phyloP scores from a whole-genome alignment of 53 echinoderm and acorn worm genomes.

The Luidia sarsii region DNA sequence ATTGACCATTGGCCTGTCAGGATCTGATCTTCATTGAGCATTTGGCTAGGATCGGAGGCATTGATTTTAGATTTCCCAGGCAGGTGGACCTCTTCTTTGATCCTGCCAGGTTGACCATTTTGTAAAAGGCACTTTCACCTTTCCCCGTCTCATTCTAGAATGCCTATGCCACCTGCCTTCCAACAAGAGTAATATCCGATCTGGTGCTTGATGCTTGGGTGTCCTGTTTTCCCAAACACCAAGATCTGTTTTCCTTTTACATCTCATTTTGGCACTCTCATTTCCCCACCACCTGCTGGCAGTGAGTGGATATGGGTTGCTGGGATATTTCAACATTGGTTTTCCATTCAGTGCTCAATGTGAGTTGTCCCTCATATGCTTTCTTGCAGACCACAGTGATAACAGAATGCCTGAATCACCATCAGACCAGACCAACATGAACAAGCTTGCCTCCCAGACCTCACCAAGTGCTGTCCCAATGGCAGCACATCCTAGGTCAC shows the following conservation, averaged over 20 bases:
- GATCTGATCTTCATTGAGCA: conserved; percentile 21
- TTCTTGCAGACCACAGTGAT: conserved; percentile 82
- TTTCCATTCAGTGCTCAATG: conserved; percentile 23
- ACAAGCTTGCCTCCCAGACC: conserved; percentile 68
- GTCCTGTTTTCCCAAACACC: conserved; percentile 57
- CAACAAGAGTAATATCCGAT: conserved; percentile 54
- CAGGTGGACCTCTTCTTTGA: conserved; percentile 43
- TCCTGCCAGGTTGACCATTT: conserved; percentile 59
- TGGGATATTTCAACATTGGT: conserved; percentile 48
- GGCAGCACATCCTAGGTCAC: conserved; percentile 78
- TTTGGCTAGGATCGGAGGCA: conserved; percentile 33
- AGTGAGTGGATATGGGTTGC: conserved; percentile 32
- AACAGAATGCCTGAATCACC: conserved; percentile 98
- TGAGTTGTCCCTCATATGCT: background rate
- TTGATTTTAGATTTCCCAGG: conserved; percentile 58
- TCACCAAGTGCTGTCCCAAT: conserved; percentile 65
- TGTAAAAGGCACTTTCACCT: conserved; percentile 59
- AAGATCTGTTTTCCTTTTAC: conserved; percentile 56
- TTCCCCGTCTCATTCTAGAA: background rate
- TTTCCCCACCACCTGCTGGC: conserved; percentile 44
- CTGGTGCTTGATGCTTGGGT: conserved; percentile 38
- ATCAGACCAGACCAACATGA: conserved; percentile 71
- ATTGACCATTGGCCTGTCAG: conserved; percentile 48
- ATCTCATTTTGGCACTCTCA: conserved; percentile 60
- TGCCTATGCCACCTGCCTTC: conserved; percentile 31